Evolutionary conservation across 2,113 vertebrate species (phyloP).

Genomic region (Accipiter virgatus): DNA sequence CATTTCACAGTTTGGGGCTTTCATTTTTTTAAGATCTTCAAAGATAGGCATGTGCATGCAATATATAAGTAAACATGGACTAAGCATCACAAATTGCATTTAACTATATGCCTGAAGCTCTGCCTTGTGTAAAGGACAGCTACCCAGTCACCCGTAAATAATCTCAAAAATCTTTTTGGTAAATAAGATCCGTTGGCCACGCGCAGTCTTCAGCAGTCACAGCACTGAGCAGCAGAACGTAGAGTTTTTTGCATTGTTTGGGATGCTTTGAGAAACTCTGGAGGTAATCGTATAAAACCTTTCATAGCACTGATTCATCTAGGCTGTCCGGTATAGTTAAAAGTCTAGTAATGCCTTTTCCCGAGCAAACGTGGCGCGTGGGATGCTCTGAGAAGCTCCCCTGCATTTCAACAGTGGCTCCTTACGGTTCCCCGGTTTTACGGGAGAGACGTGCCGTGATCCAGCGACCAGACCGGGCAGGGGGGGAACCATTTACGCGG

Average conservation of each 20-base stretch:
- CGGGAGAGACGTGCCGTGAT: fast-evolving
- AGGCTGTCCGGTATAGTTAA: not conserved
- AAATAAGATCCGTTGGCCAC: too few relatives aligned
- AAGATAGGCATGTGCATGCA: too few relatives aligned
- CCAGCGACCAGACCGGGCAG: not conserved
- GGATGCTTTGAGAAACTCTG: not conserved
- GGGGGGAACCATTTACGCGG: not conserved
- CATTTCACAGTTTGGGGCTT: not conserved
- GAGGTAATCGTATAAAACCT: not conserved
- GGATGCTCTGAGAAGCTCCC: not conserved
- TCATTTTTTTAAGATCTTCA: not conserved
- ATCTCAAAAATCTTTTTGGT: not conserved
- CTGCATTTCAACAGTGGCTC: not conserved
- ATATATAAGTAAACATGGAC: not conserved
- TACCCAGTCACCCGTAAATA: not conserved
- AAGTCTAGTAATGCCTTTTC: not conserved
- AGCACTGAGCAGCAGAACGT: not conserved
- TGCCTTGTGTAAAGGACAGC: not conserved
- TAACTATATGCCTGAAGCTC: not conserved
- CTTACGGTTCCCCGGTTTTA: not conserved
- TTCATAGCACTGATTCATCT: not conserved
- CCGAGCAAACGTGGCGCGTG: not conserved
- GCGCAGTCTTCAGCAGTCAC: not conserved
- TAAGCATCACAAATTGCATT: not conserved
- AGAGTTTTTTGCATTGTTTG: not conserved